Base-by-base conservation (phyloP, 2,797 vertebrate species). In the Typhlichthys eigenmanni region DNA sequence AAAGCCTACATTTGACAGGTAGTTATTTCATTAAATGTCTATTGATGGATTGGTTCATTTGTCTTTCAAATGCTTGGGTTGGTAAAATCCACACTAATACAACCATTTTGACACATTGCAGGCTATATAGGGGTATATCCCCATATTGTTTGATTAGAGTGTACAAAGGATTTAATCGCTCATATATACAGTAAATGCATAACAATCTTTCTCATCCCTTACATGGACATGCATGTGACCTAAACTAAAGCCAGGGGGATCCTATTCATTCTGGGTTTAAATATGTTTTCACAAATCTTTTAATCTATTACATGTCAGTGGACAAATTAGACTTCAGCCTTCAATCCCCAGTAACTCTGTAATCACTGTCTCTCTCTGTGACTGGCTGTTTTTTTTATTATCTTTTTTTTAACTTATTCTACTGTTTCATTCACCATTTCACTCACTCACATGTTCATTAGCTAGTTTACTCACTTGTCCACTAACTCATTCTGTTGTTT, bases 1-100 rank as follows among this genome's bases (percentile, higher is more conserved):
- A 72, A 54, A 66, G 83, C 65, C 68, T 68, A 69, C 45, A 54
- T 81, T 88, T 89, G 86, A 87, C 86, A 89, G 79, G 75, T 88
- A 88, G 89, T 89, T 88, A 87, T 88, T 88, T 85, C 73, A 85
- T 29, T 29, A 29, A 29, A 29, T 29, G 24, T 83, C 65, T 71
- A 81, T 76, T 71, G 58, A 69, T 75, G 55, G 76, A 60, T 71
- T 63, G 78, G 78, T 76, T 76, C 66, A 14, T 85, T 81, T 82
- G 78, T 83, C 77, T 85, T 81, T 76, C 75, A 75, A 60, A 65
- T 69, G 82, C 61, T 81, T 79, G 24, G 74, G 70, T 66, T 62
- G 60, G 43, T 74, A 73, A 64, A 78, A 86, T 80, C 69, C 74
- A 76, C 55, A 46, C 63, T 68, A 78, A 77, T 57, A 62, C 43